Base-by-base conservation (phyloP, 1,140 invertebrate species). In the Trichonephila clavipes region DNA sequence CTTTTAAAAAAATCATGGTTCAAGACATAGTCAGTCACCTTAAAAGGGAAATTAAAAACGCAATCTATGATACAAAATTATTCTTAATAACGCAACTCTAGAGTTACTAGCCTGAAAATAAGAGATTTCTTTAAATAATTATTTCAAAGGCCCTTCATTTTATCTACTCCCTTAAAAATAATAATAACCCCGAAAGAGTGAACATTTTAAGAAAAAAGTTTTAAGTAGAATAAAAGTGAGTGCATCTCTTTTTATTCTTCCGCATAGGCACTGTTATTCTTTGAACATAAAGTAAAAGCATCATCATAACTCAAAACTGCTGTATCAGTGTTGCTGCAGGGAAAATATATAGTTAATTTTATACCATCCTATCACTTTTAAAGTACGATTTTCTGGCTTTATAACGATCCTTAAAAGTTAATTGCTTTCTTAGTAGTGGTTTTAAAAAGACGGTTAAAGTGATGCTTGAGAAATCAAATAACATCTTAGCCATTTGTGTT, bases 331-430 rank as follows among this genome's bases (percentile, higher is more conserved):
- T 28, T 72, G n/a, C 69, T 72, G 24, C 69, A 28, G 69, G 24
- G 69, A 16, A 16, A 72, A 72, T 72, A 72, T 72, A 72, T 72
- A 72, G 69, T 72, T 86, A 59, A 86, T 88, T 88, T 88, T 88
- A 88, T 64, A 40, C 28, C 40, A 34, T 88, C 62, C 62, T 88
- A 88, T 88, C 86, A 44, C 86, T 88, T 88, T 88, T 51, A 88
- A 88, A 58, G 58, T 8, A 19, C 86, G 62, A 69, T 87, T 19
- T 88, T 64, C 61, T 88, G 18, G n/a, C 40, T 88, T 88, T 69
- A 88, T 69, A 88, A 88, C 86, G 61, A 88, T 44, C 58, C 86
- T 88, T 69, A 88, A 88, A 88, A 88, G 61, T 88, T 69, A 88
- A 88, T 88, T 88, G 62, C 86, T 66, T 88, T 88, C 61, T 66